Evolutionary conservation across 2,113 vertebrate genomes (phyloP).

Genomic region (Mus musculus): GRCm39 chr9:122290001-122290500

Average conservation of each 20-base stretch:
- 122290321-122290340: neutral
- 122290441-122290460: neutral
- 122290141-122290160: neutral
- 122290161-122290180: neutral
- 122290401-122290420: neutral
- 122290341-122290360: neutral
- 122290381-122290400: neutral
- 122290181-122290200: neutral
- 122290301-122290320: neutral
- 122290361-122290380: neutral
- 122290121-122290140: neutral
- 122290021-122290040: no score
- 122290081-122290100: constrained; percentile 1
- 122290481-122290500: neutral
- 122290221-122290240: neutral
- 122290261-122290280: neutral
- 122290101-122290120: neutral
- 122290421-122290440: neutral
- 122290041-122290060: no score
- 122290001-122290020: neutral
- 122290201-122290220: neutral
- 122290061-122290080: neutral
- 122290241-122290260: neutral
- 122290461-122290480: neutral
- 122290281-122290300: neutral